These are phyloP conservation scores for Eidolon helvum DNA, from an alignment of 2,113 vertebrate species.

Conservation along the genomic window DNA sequence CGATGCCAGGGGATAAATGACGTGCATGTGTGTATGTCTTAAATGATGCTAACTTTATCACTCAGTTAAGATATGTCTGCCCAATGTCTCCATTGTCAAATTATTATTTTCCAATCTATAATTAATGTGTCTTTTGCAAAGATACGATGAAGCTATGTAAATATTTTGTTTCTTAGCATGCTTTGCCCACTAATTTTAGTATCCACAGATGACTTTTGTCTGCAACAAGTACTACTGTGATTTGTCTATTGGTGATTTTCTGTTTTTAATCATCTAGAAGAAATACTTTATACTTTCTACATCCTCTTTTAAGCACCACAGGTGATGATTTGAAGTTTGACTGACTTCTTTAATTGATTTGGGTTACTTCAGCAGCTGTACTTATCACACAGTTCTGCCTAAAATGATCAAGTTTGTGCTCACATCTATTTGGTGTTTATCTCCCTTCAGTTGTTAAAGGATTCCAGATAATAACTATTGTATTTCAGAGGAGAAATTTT, in stretches of 20 bases:
- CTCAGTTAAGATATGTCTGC: neutral
- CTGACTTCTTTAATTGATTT: conserved; percentile 46
- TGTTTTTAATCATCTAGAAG: neutral
- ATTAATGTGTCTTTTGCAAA: neutral
- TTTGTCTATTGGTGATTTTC: neutral
- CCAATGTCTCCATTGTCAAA: neutral
- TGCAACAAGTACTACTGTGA: neutral
- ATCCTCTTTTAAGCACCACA: neutral
- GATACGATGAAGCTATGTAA: neutral
- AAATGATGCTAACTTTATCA: neutral
- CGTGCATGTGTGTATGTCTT: neutral
- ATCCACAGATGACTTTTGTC: neutral
- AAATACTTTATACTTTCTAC: neutral
- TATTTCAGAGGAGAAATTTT: conserved; percentile 60
- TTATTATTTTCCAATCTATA: neutral
- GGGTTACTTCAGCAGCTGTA: conserved; percentile 24
- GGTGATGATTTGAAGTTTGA: neutral
- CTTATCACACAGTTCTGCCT: conserved; percentile 15
- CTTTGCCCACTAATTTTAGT: neutral
- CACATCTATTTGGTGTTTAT: conserved; percentile 17
- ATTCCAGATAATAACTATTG: conserved; percentile 49
- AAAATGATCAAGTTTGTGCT: conserved; percentile 17
- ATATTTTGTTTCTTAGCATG: neutral
- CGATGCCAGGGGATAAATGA: neutral
- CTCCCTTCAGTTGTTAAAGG: neutral